Base-by-base conservation (phyloP, 92 coral and sea anemone genomes). In the Metridium senile region DNA sequence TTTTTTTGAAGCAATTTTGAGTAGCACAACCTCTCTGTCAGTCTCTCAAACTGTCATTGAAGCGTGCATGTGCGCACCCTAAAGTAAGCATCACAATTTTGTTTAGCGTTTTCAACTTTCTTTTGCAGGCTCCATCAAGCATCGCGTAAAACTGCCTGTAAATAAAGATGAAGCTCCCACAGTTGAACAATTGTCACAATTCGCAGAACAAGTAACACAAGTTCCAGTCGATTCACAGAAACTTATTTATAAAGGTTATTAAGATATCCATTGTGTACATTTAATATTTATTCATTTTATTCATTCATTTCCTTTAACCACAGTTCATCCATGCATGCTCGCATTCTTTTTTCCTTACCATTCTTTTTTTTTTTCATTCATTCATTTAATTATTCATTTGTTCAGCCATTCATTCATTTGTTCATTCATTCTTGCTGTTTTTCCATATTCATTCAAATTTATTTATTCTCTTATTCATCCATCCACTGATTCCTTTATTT, bases 161-260 rank as follows among this genome's bases (percentile, higher is more conserved):
- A 61, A 53, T 18, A 39, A 71, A n/a, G 72, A 75, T 45, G 74
- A 66, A 13, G 59, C 28, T 23, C 85, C 85, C 2, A 83, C 93
- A 18, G 97, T 91, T 32, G 87, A 74, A 32, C 78, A 78, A 54
- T 63, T 91, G 33, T 78, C 88, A 65, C 78, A 82, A 57, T 26
- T 82, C 70, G 97, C 97, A 2, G 83, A 89, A 26, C 29, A 64
- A 56, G 59, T 89, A 26, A 86, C 93, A 10, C 88, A 89, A 27
- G 99, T 95, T 13, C 99, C 99, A 25, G 82, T 59, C 31, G 74
- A 82, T 31, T 77, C 86, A 30, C 94, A 93, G 80, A 90, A 87
- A 75, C 75, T 95, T 8, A 95, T 95, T 59, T 89, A 84, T 62
- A 95, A 95, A 93, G 99, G 99, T 86, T 83, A 30, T 13, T 28